These are phyloP conservation scores for Drosophila histrio DNA, from an alignment of 2,888 invertebrate species.

Conservation along the genomic window DNA sequence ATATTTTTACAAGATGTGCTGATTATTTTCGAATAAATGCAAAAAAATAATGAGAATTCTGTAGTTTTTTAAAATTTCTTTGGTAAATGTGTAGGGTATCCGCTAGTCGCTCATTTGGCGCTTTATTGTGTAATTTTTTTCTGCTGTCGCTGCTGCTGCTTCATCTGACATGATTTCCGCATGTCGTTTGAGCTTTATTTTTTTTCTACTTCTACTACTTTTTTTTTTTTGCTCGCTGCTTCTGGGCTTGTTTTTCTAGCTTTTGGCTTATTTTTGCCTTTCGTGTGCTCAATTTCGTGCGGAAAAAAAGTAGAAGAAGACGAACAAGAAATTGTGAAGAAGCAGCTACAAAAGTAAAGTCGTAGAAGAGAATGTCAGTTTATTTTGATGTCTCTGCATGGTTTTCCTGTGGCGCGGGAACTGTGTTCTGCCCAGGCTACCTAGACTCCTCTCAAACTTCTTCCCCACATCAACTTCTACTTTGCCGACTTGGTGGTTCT, in stretches of 20 bases:
- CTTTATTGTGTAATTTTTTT: neutral
- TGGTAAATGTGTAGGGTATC: too few relatives aligned
- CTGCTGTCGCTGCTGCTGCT: slow-evolving; percentile 52
- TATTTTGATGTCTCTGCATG: slow-evolving; percentile 77
- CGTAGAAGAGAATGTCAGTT: slow-evolving; percentile 61
- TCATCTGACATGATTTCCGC: slow-evolving; percentile 79
- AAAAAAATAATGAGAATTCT: neutral
- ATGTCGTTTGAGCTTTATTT: slow-evolving; percentile 73
- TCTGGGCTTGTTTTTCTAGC: slow-evolving; percentile 39
- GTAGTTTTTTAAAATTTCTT: neutral
- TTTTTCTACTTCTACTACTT: slow-evolving; percentile 28
- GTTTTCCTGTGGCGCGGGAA: slow-evolving; percentile 60
- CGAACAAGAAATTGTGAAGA: neutral
- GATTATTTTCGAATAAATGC: neutral
- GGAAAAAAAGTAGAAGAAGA: slow-evolving; percentile 17
- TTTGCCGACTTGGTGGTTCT: slow-evolving; percentile 3
- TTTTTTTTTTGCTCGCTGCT: slow-evolving; percentile 13
- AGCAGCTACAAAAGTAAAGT: slow-evolving; percentile 21
- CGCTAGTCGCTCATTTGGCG: neutral
- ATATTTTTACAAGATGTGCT: neutral
- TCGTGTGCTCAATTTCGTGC: slow-evolving; percentile 72
- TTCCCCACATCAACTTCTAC: neutral
- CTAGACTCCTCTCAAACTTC: neutral
- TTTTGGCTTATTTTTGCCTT: slow-evolving; percentile 52
- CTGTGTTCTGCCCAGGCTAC: slow-evolving; percentile 7